These are phyloP conservation scores for Limanda limanda DNA, from an alignment of 2,113 vertebrate species.

Conservation along the genomic window DNA sequence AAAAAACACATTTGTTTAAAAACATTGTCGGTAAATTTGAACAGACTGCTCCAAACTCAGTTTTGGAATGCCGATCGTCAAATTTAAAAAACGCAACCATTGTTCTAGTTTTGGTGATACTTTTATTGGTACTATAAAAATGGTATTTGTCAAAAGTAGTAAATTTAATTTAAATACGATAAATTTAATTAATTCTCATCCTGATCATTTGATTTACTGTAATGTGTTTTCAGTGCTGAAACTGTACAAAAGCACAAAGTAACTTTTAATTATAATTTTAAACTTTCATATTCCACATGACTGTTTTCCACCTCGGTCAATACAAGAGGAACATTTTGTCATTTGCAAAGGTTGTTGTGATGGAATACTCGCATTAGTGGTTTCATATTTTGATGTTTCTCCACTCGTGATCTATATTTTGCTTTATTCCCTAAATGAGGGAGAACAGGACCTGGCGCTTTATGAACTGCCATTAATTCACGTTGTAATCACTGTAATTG, in stretches of 20 bases:
- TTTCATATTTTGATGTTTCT: conserved; percentile 37
- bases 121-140: background rate
- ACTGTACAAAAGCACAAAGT: background rate
- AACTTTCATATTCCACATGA: background rate
- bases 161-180: background rate
- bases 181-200: background rate
- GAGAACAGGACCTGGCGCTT: conserved; percentile 29
- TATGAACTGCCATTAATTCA: conserved; percentile 66
- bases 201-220: background rate
- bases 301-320: conserved; percentile 9
- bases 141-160: background rate
- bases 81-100: conserved; percentile 12
- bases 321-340: conserved; percentile 2
- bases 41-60: background rate
- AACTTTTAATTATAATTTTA: background rate
- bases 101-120: background rate
- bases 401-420: conserved; percentile 20
- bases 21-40: too few relatives aligned
- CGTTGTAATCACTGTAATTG: conserved; percentile 77
- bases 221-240: background rate
- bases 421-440: conserved; percentile 51
- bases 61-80: background rate
- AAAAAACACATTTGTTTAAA: too few relatives aligned
- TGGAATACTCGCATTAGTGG: conserved; percentile 18
- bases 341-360: conserved; percentile 28